Base-by-base conservation (phyloP, 2,113 vertebrate genomes). In the Donacobius atricapilla region DNA sequence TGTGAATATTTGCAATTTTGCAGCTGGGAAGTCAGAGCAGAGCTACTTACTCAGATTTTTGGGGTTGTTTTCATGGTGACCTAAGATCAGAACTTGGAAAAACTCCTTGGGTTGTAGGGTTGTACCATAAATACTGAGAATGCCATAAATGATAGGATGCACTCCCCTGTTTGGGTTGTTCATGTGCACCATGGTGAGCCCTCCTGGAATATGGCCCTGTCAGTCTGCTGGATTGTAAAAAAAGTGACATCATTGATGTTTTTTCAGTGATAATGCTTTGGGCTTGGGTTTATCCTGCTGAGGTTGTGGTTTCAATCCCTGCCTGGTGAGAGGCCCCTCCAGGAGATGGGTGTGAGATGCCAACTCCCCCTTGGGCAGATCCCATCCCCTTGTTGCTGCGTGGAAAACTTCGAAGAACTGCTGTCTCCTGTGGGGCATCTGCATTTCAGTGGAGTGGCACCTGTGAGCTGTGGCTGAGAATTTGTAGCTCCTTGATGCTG, bases 391-490 rank as follows among this genome's bases (percentile, higher is more conserved):
- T 5, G 3, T 75, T 47, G 24, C 37, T 65, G 7, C 0, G 0
- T 47, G 28, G 78, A 50, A 77, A 44, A 65, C 18, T 35, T 71
- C 2, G 8, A 28, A 75, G 65, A 71, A 9, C 25, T 58, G 33
- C n/a, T 28, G 0, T 30, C 61, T 80, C n/a, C 20, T 39, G 39
- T 53, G 28, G 33, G 35, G 15, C 17, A 21, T 33, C 31, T 42
- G 28, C 1, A 3, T 76, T 70, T 66, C 54, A 22, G 53, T 33
- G 50, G 11, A 22, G 7, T 40, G 47, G n/a, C 0, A 0, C 73
- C 64, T 22, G 12, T 23, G 27, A 60, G 35, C 23, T 11, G 2
- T 28, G 33, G 25, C 78, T 7, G 2, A 40, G 48, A 33, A n/a
- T n/a, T n/a, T 5, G 1, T 53, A 60, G 63, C 28, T 2, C 2